Conservation (phyloP, 2,888 invertebrate species). For the Limnephilus lunatus region DNA sequence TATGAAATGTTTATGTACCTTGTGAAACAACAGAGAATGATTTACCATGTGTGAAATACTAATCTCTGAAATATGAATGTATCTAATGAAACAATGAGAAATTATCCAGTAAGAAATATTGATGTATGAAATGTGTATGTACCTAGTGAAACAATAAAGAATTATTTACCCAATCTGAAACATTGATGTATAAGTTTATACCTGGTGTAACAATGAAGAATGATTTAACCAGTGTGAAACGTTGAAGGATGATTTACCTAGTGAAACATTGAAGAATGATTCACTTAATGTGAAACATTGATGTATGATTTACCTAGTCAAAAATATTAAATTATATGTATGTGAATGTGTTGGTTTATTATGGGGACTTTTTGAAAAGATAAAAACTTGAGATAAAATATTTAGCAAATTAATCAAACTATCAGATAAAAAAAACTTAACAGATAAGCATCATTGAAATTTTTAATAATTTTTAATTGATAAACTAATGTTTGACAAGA, state of each 20-base stretch:
- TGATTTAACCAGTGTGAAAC: background rate
- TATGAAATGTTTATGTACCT: too few relatives aligned
- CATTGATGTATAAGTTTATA: too few relatives aligned
- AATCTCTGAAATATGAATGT: too few relatives aligned
- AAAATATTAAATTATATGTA: background rate
- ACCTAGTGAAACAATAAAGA: too few relatives aligned
- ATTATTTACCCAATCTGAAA: too few relatives aligned
- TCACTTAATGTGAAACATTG: background rate
- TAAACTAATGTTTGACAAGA: too few relatives aligned
- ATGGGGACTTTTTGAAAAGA: background rate
- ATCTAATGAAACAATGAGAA: too few relatives aligned
- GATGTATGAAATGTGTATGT: too few relatives aligned
- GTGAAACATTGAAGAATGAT: background rate
- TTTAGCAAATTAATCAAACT: background rate
- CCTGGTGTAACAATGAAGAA: background rate
- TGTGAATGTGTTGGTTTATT: background rate
- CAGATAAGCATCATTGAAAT: background rate
- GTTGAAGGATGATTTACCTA: background rate
- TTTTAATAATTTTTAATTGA: too few relatives aligned
- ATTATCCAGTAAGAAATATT: too few relatives aligned
- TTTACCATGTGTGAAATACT: too few relatives aligned
- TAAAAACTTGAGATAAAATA: background rate
- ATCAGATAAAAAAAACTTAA: background rate
- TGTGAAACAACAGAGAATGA: too few relatives aligned
- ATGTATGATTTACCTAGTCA: background rate